A percentile compares a stretch with the other conserved stretches of the same genome.
Conservation (phyloP, 1,140 invertebrate species). For the Paraescarpia echinospica region DNA sequence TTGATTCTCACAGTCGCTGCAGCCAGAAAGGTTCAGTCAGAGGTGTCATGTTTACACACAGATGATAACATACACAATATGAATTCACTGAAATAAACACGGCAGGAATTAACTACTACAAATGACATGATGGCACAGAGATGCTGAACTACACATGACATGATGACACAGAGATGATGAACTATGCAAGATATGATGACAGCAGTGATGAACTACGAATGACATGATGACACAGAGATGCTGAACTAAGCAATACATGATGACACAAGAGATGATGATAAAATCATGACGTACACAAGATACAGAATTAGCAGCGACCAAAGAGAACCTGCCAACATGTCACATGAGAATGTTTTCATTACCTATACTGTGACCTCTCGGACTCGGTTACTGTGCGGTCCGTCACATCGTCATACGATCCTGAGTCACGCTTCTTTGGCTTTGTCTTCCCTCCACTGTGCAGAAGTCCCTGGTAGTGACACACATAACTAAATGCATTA, state of each 20-base stretch:
- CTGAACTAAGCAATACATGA: too few species aligned
- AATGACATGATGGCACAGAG: background rate
- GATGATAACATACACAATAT: background rate
- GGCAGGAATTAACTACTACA: too few species aligned
- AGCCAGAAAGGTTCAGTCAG: background rate
- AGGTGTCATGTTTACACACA: background rate
- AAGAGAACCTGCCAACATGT: background rate
- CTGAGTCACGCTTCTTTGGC: background rate
- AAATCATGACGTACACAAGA: too few species aligned
- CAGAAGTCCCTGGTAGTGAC: background rate
- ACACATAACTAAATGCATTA: background rate
- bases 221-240: too few species aligned
- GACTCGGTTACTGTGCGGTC: background rate
- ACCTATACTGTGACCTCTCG: background rate
- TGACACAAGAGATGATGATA: too few species aligned
- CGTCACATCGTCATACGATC: background rate
- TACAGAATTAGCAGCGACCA: background rate
- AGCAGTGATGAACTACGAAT: background rate
- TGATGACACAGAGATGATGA: background rate
- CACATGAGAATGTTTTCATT: background rate
- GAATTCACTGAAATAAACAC: too few species aligned
- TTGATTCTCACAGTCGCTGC: background rate
- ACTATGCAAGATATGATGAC: background rate
- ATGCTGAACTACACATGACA: background rate
- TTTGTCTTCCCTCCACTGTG: background rate